Conservation (phyloP, 2,797 vertebrate genomes). For the Hybognathus amarus region DNA sequence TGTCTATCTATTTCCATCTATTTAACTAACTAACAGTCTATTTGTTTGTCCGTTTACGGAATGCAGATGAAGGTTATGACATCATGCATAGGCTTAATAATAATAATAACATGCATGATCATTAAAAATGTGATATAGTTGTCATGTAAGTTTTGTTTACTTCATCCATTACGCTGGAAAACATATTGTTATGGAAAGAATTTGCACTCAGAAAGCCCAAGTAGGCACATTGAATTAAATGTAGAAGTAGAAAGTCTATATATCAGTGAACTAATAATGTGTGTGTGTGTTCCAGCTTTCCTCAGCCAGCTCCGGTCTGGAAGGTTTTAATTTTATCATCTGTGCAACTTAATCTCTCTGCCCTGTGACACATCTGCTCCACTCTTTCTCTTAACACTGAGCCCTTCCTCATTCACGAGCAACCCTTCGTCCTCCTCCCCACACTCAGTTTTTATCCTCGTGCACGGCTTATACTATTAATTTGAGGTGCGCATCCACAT, state of each 20-base stretch:
- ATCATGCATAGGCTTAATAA: not conserved
- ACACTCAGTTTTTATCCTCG: not conserved
- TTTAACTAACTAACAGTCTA: no score
- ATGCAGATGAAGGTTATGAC: not conserved
- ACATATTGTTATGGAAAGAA: no score
- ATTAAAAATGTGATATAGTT: not conserved
- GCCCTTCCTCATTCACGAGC: not conserved
- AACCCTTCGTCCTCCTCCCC: not conserved
- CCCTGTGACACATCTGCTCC: slow-evolving; percentile 23
- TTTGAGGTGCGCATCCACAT: not conserved
- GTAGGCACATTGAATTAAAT: not conserved
- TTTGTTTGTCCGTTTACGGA: no score
- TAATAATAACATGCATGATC: not conserved
- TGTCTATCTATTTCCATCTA: no score
- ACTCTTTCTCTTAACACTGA: slow-evolving; percentile 3
- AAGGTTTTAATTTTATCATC: slow-evolving; percentile 23
- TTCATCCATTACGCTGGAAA: not conserved
- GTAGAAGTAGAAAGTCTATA: not conserved
- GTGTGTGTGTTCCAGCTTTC: not conserved
- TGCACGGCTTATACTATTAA: not conserved
- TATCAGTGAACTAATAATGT: not conserved
- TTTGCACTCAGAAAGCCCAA: no score
- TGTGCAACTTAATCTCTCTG: slow-evolving; percentile 20
- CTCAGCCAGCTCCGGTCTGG: not conserved
- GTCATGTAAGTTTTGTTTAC: not conserved